Percentiles rank a stretch among this genome's conserved stretches.
Evolutionary conservation across 2,113 vertebrate genomes (phyloP).

Genomic region (Vulpes vulpes): DNA sequence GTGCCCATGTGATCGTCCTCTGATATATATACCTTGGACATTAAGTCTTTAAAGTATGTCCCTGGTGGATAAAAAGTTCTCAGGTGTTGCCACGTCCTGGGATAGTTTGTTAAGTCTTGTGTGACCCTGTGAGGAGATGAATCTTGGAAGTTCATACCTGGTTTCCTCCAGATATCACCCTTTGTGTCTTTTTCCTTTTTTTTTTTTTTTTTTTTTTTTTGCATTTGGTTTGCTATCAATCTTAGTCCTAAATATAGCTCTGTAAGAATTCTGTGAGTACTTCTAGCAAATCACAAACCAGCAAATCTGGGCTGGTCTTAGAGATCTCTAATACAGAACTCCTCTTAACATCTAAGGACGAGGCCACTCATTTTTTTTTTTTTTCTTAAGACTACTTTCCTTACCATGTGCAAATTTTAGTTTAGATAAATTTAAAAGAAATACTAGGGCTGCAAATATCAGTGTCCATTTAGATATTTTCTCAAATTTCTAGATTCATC

Average conservation of each 20-base stretch:
- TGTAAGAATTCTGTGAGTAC: background rate
- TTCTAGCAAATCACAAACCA: background rate
- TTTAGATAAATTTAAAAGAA: background rate
- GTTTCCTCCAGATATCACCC: background rate
- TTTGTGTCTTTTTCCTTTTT: background rate
- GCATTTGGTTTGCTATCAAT: background rate
- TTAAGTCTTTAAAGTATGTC: background rate
- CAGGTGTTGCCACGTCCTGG: background rate
- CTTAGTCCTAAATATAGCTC: background rate
- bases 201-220: background rate
- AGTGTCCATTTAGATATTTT: background rate
- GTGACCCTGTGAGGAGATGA: background rate
- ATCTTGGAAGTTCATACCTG: background rate
- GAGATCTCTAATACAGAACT: background rate
- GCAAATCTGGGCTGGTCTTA: rapidly evolving
- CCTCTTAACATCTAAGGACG: background rate
- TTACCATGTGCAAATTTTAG: background rate
- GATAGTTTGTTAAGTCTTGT: background rate
- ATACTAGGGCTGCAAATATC: background rate
- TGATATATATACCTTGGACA: background rate
- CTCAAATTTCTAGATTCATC: background rate
- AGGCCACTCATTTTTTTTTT: background rate
- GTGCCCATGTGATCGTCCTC: background rate
- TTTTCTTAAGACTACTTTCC: background rate
- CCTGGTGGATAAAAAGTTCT: background rate